These are phyloP conservation scores for Galaxea fascicularis DNA, from an alignment of 92 coral and sea anemone species.

Conservation along the genomic window DNA sequence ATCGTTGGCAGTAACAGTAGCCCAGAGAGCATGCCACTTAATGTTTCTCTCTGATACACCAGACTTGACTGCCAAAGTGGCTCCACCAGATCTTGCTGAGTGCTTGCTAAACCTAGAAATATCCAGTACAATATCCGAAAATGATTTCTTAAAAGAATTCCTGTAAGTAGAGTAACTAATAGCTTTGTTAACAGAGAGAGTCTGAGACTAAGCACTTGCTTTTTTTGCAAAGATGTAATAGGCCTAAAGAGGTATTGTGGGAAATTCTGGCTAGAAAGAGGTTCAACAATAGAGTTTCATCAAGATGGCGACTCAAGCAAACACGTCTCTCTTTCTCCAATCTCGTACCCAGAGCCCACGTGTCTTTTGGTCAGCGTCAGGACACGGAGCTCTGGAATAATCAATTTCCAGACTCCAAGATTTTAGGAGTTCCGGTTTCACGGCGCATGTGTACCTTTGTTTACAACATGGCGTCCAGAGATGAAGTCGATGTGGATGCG, in stretches of 20 bases:
- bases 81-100: slow-evolving; percentile 53
- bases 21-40: slow-evolving; percentile 61
- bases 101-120: slow-evolving; percentile 45
- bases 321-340: slow-evolving; percentile 19
- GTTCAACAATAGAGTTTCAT: slow-evolving; percentile 26
- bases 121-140: slow-evolving; percentile 46
- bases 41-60: slow-evolving; percentile 40
- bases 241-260: slow-evolving; percentile 45
- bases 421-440: no score
- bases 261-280: slow-evolving; percentile 36
- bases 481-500: no score
- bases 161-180: slow-evolving; percentile 42
- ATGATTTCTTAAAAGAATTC: slow-evolving; percentile 48
- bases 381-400: no score
- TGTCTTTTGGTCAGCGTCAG: no score
- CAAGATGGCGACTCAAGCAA: slow-evolving; percentile 49
- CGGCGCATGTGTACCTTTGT: no score
- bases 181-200: slow-evolving; percentile 20
- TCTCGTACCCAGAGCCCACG: no score
- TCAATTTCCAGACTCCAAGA: no score
- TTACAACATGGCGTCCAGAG: no score
- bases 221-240: slow-evolving; percentile 12
- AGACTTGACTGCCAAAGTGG: slow-evolving; percentile 51
- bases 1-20: slow-evolving; percentile 39
- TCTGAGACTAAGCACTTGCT: slow-evolving; percentile 28